Evolutionary conservation across 1,140 invertebrate species (phyloP).

Genomic region (Schlechtendalia chinensis): DNA sequence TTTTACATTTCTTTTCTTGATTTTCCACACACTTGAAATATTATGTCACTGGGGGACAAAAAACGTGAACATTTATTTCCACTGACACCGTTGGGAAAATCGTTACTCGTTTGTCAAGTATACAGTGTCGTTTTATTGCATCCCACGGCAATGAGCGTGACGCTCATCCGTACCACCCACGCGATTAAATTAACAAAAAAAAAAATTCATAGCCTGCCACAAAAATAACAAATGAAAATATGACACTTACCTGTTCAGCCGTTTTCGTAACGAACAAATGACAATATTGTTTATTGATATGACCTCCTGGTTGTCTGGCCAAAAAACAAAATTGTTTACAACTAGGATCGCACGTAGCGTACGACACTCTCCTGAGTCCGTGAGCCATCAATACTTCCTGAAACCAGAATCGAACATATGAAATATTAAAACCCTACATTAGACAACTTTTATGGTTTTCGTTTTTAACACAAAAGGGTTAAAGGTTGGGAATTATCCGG

Average conservation of each 20-base stretch:
- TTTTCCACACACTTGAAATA: slow-evolving; percentile 16
- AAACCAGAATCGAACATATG: neutral
- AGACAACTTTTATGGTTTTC: neutral
- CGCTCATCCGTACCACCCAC: too few relatives aligned
- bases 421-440: neutral
- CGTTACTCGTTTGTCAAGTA: slow-evolving; percentile 31
- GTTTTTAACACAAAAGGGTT: slow-evolving; percentile 28
- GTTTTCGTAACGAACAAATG: slow-evolving; percentile 78
- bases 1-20: neutral
- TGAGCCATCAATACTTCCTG: slow-evolving; percentile 66
- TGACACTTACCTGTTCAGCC: slow-evolving; percentile 69
- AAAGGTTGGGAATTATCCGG: neutral
- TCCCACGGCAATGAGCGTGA: neutral
- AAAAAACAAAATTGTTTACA: slow-evolving; percentile 80
- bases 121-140: slow-evolving; percentile 26
- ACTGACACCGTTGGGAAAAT: slow-evolving; percentile 12
- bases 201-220: neutral
- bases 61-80: slow-evolving; percentile 34
- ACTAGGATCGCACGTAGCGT: slow-evolving; percentile 80
- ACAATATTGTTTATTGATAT: slow-evolving; percentile 75
- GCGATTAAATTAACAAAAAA: neutral
- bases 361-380: slow-evolving; percentile 79
- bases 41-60: slow-evolving; percentile 10
- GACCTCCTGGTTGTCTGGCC: slow-evolving; percentile 74
- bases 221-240: neutral